phyloP scores from a whole-genome alignment of 2,888 invertebrate species.

The Drosophila melanocephala region DNA sequence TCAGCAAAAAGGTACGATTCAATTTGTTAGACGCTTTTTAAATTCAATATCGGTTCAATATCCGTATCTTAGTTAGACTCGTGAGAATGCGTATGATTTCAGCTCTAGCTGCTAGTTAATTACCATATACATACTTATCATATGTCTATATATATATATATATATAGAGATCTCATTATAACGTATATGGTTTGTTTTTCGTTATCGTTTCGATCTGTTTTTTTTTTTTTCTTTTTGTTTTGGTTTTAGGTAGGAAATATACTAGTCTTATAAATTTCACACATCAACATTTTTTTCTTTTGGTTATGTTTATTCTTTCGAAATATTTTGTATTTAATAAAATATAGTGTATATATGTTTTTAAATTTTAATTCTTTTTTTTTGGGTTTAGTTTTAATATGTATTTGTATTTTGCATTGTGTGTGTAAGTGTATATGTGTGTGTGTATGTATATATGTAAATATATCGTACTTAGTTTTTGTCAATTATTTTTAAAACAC shows the following conservation, averaged over 20 bases:
- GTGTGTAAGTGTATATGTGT: slow-evolving; percentile 29
- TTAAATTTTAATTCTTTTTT: not conserved
- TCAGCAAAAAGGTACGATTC: slow-evolving; percentile 80
- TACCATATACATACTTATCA: slow-evolving; percentile 42
- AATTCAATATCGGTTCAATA: slow-evolving; percentile 56
- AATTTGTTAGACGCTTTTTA: slow-evolving; percentile 63
- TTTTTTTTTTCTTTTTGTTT: slow-evolving; percentile 23
- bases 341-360: slow-evolving; percentile 59
- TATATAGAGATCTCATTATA: slow-evolving; percentile 54
- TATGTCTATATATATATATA: slow-evolving; percentile 37
- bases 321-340: slow-evolving; percentile 71
- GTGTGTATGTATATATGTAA: slow-evolving; percentile 38
- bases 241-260: slow-evolving; percentile 82
- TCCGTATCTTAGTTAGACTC: slow-evolving; percentile 44
- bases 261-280: slow-evolving; percentile 84
- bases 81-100: slow-evolving; percentile 52
- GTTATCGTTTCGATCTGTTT: not conserved
- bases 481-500: slow-evolving; percentile 56
- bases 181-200: slow-evolving; percentile 40
- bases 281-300: slow-evolving; percentile 82
- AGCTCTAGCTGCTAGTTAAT: slow-evolving; percentile 67
- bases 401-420: slow-evolving; percentile 48
- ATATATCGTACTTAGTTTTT: slow-evolving; percentile 51
- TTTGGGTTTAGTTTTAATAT: slow-evolving; percentile 38
- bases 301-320: slow-evolving; percentile 48